A percentile compares a stretch with the other conserved stretches of the same genome.
These are phyloP conservation scores for Sicus ferrugineus DNA, from an alignment of 2,888 invertebrate genomes.

Conservation along the genomic window DNA sequence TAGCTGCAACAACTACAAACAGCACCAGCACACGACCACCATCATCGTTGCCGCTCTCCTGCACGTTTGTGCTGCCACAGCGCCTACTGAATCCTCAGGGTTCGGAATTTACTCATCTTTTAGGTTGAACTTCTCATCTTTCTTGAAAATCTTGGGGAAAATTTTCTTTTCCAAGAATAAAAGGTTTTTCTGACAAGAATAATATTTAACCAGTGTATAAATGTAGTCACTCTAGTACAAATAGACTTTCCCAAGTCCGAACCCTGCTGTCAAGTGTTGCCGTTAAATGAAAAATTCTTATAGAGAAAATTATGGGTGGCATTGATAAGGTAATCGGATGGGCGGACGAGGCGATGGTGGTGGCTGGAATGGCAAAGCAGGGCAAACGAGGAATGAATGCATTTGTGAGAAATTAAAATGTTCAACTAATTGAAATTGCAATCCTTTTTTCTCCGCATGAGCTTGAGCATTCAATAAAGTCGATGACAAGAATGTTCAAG, in stretches of 20 bases:
- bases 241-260: no score
- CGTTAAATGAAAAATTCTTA: constrained; percentile 18
- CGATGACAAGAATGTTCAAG: neutral
- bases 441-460: neutral
- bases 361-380: neutral
- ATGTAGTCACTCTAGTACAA: no score
- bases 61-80: neutral
- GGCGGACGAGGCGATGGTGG: neutral
- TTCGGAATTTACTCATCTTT: no score
- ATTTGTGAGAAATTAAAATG: constrained; percentile 22
- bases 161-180: no score
- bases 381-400: no score
- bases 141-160: no score
- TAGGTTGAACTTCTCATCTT: no score
- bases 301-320: constrained; percentile 5
- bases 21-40: neutral
- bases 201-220: no score
- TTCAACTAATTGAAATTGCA: constrained; percentile 31
- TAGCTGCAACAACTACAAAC: neutral
- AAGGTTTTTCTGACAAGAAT: no score
- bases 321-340: neutral
- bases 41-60: neutral
- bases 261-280: constrained; percentile 14
- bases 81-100: no score
- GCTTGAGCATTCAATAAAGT: constrained; percentile 5